Conservation (phyloP, 2,113 vertebrate genomes). For the Taxidea taxus region DNA sequence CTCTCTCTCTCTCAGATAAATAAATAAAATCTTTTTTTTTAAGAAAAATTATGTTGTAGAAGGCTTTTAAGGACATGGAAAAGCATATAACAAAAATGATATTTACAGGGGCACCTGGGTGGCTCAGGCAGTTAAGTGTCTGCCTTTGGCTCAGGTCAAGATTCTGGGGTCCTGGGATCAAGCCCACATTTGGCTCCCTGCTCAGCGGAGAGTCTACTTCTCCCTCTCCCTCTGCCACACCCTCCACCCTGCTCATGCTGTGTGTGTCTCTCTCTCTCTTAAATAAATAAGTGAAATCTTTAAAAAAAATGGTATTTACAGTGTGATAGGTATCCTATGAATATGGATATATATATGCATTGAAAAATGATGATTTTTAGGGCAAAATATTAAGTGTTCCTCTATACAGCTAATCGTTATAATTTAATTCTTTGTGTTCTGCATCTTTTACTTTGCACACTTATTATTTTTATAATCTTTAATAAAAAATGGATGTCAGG, state of each 20-base stretch:
- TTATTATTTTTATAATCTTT: slow-evolving; percentile 5
- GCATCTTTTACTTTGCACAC: background rate
- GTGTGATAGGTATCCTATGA: background rate
- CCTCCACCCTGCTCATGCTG: too few species aligned
- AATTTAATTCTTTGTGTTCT: background rate
- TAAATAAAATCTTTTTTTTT: background rate
- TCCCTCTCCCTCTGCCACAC: too few species aligned
- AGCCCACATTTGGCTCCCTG: too few species aligned
- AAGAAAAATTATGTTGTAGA: background rate
- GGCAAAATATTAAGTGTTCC: background rate
- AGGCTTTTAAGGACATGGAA: background rate
- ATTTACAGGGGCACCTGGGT: too few species aligned
- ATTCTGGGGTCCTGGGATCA: too few species aligned
- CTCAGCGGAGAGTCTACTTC: too few species aligned
- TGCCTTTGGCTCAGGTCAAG: too few species aligned
- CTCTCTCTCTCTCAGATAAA: background rate
- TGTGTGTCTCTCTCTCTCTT: too few species aligned
- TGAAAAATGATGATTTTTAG: slow-evolving; percentile 9
- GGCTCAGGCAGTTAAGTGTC: too few species aligned
- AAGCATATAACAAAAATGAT: background rate
- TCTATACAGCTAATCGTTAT: background rate
- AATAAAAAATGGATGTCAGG: background rate
- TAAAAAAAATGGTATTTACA: background rate
- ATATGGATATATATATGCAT: background rate
- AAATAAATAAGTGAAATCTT: too few species aligned